phyloP scores from a whole-genome alignment of 2,797 vertebrate species.

The Cyclura pinguis region DNA sequence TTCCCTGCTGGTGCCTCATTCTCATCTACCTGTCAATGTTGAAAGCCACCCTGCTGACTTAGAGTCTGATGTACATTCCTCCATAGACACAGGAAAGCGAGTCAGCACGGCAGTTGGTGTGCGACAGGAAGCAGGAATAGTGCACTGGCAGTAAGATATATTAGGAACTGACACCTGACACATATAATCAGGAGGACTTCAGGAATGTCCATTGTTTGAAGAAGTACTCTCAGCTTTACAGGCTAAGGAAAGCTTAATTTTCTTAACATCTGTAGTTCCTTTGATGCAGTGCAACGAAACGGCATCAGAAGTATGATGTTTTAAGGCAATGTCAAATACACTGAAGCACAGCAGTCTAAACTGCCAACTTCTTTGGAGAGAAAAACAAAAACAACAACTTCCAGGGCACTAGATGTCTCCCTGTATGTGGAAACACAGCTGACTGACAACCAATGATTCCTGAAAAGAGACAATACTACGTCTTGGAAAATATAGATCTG shows the following conservation, averaged over 20 bases:
- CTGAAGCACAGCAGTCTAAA: not conserved
- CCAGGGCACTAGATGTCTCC: not conserved
- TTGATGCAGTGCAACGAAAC: constrained; percentile 25
- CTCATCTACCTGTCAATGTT: constrained; percentile 37
- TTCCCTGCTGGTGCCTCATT: constrained; percentile 18
- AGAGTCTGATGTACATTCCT: constrained; percentile 34
- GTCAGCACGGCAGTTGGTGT: fast-evolving
- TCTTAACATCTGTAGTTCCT: not conserved
- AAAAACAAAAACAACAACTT: not conserved
- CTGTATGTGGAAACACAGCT: not conserved
- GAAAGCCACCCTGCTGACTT: constrained; percentile 32
- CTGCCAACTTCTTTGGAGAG: not conserved
- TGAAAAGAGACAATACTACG: not conserved
- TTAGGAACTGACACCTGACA: not conserved
- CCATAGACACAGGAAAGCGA: constrained; percentile 27
- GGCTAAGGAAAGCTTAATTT: constrained; percentile 2
- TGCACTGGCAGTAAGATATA: constrained; percentile 9
- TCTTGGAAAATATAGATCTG: not conserved
- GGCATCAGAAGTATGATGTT: not conserved
- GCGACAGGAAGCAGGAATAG: not conserved
- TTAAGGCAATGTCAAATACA: not conserved
- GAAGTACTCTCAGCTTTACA: constrained; percentile 17
- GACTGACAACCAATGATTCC: not conserved
- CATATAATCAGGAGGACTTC: constrained; percentile 10
- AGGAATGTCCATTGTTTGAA: constrained; percentile 21